Base-by-base conservation (phyloP, 2,113 vertebrate species). In the human (Homo sapiens) region DNA sequence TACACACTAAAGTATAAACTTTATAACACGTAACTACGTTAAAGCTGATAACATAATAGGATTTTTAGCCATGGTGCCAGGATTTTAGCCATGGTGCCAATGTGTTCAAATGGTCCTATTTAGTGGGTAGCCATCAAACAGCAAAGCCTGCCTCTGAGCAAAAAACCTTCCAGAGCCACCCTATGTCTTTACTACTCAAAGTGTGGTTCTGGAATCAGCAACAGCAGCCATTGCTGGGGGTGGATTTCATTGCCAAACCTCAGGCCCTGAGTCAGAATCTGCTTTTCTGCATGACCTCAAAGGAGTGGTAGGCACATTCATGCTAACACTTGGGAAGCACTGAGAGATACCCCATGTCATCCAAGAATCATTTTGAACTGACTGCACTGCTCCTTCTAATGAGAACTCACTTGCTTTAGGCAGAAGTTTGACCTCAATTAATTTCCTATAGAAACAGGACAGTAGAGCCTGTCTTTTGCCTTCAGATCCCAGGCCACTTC, bases 61-160 rank as follows among this genome's bases (percentile, higher is more conserved):
- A 5, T 48, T 83, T n/a, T 1, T 2, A n/a, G 25, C 1, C 16
- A 16, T 3, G 3, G 55, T 0, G 10, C 12, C 7, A 0, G 40
- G 40, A 40, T 40, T 40, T 40, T 0, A 0, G 25, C 2, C 11
- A 16, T 3, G 3, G 55, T 0, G 10, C 12, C 7, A 0, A 12
- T 0, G 1, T 50, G 80, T 61, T 50, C 3, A 6, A 25, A 12
- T 0, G 22, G 50, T 9, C n/a, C 2, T 12, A 10, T n/a, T 9
- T 16, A 1, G 35, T n/a, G 6, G 4, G 35, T 16, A 70, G 35
- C 20, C 7, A n/a, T 8, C 2, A 12, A 50, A 50, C 12, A 50
- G 12, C 48, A 50, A 50, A 50, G 38, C 2, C 32, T 43, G 23
- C 6, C 8, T 52, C 9, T 30, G 45, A 81, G 1, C 3, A 1